phyloP scores from a whole-genome alignment of 2,888 invertebrate species.

The Cabera pusaria region DNA sequence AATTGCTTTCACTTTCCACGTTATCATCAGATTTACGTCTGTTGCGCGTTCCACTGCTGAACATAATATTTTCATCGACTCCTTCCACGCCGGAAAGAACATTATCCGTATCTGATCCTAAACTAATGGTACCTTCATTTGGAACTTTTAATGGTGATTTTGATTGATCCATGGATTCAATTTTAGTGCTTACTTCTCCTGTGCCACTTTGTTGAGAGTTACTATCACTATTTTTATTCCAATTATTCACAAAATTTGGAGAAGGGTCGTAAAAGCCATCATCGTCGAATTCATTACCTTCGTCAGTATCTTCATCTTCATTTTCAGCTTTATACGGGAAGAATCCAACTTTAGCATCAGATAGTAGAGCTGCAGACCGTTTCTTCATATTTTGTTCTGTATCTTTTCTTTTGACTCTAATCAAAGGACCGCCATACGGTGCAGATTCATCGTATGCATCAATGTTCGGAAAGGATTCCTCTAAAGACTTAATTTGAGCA shows the following conservation, averaged over 20 bases:
- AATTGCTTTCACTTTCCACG: constrained; percentile 25
- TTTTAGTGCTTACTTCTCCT: constrained; percentile 16
- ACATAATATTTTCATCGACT: constrained; percentile 70
- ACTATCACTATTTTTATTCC: constrained; percentile 37
- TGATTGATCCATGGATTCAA: constrained; percentile 12
- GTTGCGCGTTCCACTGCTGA: constrained; percentile 49
- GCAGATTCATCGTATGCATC: constrained; percentile 50
- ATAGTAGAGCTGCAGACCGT: constrained; percentile 53
- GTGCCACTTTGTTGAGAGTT: constrained; percentile 24
- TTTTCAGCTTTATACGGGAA: constrained; percentile 62
- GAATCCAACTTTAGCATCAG: constrained; percentile 63
- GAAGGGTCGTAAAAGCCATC: constrained; percentile 73
- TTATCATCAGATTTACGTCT: constrained; percentile 45
- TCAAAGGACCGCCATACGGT: constrained; percentile 47
- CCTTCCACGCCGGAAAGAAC: constrained; percentile 66
- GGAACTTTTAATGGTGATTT: constrained; percentile 10
- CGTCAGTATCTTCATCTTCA: constrained; percentile 72
- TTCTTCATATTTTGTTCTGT: constrained; percentile 49
- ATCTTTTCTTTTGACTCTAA: constrained; percentile 69
- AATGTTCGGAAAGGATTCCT: constrained; percentile 69
- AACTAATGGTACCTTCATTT: constrained; percentile 40
- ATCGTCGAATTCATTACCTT: constrained; percentile 77
- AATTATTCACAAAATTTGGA: constrained; percentile 47
- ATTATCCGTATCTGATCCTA: constrained; percentile 68
- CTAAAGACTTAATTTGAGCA: constrained; percentile 59